Base-by-base conservation (phyloP, 2,888 invertebrate species). In the Drosophila meridiana region DNA sequence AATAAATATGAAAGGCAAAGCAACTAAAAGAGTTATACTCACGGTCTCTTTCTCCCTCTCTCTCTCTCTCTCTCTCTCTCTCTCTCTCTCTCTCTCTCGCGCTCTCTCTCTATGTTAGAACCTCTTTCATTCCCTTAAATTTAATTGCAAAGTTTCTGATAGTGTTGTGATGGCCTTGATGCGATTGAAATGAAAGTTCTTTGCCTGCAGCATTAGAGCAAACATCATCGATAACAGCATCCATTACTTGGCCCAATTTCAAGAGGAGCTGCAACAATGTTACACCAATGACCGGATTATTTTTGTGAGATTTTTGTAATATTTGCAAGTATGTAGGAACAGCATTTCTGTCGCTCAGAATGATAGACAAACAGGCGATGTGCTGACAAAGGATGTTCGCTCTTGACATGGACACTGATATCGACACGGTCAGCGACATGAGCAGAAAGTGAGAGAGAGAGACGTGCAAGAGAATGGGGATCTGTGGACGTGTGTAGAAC, bases 331-430 rank as follows among this genome's bases (percentile, higher is more conserved):
- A 73, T 63, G 70, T 67, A 36, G 11, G 34, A 32, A 48, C 53
- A 52, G 62, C 68, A 67, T 59, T 72, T 74, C 72, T 76, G 73
- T 74, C 70, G 60, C 65, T 47, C 28, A 38, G 71, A 82, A 71
- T 83, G 81, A 87, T 88, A 78, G 89, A 88, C 81, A 85, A 87
- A 87, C 90, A 85, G 80, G 76, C 80, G 67, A 80, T 87, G 70
- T 80, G 85, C 85, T 87, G 90, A 86, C 90, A 87, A 87, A 89
- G 87, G 82, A 84, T 85, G 73, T 73, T 69, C 68, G 43, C 47
- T 38, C n/a, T 64, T 71, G 48, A 76, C 72, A 80, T 13, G 61
- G 63, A 67, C 55, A 45, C 20, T 60, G 50, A 82, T 57, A 58
- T 48, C 66, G 62, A 74, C 82, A 50, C 50, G 74, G 61, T 30